phyloP scores from a whole-genome alignment of 2,113 vertebrate species.

The Oryctolagus cuniculus region mOryCun1.1 NC_091434.1:157843501-157844000 shows the following conservation, averaged over 20 bases:
- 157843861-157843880: no score
- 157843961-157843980: no score
- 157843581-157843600: neutral
- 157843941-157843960: no score
- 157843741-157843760: neutral
- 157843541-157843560: neutral
- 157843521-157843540: neutral
- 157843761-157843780: neutral
- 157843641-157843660: neutral
- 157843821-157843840: neutral
- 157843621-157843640: neutral
- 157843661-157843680: neutral
- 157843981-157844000: no score
- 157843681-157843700: neutral
- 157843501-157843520: neutral
- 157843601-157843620: neutral
- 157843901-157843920: no score
- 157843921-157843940: no score
- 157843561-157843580: neutral
- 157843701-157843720: conserved; percentile 18
- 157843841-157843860: no score
- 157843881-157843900: no score
- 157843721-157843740: neutral
- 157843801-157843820: neutral
- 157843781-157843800: neutral